Evolutionary conservation across 2,113 vertebrate species (phyloP).

Genomic region (Vulpes vulpes): DNA sequence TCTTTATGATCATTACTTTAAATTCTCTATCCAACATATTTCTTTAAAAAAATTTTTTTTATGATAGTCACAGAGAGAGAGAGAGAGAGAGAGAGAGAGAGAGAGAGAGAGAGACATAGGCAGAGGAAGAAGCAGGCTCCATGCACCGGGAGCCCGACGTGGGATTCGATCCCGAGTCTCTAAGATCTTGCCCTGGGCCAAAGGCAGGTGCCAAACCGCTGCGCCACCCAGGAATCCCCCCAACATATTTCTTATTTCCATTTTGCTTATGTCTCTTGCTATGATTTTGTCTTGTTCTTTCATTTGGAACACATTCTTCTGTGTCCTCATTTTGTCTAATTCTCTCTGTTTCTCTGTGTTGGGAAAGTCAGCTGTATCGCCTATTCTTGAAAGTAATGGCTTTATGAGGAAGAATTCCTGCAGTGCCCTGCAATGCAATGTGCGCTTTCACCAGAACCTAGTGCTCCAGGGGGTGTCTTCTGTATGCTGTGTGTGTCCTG

Average conservation of each 20-base stretch:
- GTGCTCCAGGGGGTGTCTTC: not conserved
- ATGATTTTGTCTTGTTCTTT: not conserved
- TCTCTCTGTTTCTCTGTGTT: not conserved
- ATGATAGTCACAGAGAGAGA: no score
- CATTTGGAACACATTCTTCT: not conserved
- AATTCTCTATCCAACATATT: not conserved
- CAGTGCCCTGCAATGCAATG: not conserved
- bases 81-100: no score
- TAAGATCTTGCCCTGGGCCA: no score
- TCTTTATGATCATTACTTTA: not conserved
- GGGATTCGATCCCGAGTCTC: no score
- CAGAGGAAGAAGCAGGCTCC: no score
- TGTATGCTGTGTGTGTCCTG: not conserved
- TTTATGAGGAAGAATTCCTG: not conserved
- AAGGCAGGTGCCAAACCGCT: no score
- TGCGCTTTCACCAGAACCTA: not conserved
- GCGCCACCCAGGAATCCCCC: no score
- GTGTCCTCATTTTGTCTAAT: not conserved
- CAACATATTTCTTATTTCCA: not conserved
- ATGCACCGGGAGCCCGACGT: no score
- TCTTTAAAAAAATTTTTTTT: not conserved
- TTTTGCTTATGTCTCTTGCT: not conserved
- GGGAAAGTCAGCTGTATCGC: not conserved
- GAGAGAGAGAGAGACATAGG: no score
- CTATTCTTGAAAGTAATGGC: not conserved